Conservation (phyloP, 2,113 vertebrate species). For the Boulengeromyrus knoepffleri region DNA sequence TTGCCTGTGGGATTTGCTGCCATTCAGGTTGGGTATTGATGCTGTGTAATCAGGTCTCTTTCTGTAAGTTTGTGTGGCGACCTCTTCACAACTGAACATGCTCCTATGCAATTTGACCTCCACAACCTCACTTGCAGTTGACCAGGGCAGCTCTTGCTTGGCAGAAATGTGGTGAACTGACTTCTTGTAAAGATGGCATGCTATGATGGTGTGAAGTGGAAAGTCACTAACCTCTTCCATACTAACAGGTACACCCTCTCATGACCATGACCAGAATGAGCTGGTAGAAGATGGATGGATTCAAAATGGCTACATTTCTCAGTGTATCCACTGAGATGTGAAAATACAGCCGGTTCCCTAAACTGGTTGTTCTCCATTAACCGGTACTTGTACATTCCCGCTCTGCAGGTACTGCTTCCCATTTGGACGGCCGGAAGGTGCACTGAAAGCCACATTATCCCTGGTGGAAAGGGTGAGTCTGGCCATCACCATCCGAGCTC, state of each 20-base stretch:
- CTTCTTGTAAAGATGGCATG: background rate
- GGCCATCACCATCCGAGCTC: too few species aligned
- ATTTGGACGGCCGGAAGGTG: slow-evolving; percentile 94
- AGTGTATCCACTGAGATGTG: background rate
- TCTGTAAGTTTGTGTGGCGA: background rate
- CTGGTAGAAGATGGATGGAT: background rate
- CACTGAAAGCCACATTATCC: slow-evolving; percentile 92
- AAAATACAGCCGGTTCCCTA: background rate
- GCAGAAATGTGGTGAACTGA: background rate
- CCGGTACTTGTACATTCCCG: slow-evolving; percentile 17
- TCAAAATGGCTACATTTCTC: background rate
- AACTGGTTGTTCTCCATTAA: background rate
- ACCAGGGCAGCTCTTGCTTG: background rate
- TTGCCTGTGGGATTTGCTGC: background rate
- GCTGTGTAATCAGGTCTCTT: background rate
- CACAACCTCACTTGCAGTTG: background rate
- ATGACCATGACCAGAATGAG: background rate
- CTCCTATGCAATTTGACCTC: background rate
- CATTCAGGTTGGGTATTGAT: background rate
- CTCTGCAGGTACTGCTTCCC: slow-evolving; percentile 91
- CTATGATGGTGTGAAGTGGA: background rate
- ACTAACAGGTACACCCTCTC: background rate
- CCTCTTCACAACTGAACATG: background rate
- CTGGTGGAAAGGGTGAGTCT: slow-evolving; percentile 86
- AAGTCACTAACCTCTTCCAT: background rate